These are phyloP conservation scores for Coenobita brevimanus DNA, from an alignment of 1,140 invertebrate species.

Conservation along the genomic window DNA sequence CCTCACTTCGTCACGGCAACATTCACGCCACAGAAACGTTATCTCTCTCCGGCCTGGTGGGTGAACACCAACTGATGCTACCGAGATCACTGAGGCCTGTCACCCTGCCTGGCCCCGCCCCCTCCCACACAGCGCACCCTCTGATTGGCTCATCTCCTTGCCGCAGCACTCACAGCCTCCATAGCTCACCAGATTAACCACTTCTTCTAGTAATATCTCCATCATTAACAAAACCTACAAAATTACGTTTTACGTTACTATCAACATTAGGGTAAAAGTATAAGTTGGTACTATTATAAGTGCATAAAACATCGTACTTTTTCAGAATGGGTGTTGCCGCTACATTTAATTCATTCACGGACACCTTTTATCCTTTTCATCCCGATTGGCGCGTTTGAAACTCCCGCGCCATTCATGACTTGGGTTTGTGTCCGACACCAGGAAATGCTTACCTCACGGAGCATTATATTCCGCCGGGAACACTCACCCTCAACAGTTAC, in stretches of 20 bases:
- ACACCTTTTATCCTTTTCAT: slow-evolving; percentile 2
- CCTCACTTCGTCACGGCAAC: slow-evolving; percentile 37
- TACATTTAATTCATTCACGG: slow-evolving; percentile 31
- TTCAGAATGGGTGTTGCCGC: slow-evolving; percentile 6
- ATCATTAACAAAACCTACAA: neutral
- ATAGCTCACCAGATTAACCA: neutral
- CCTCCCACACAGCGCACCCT: slow-evolving; percentile 2
- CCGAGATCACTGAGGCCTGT: slow-evolving; percentile 10
- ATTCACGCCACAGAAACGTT: slow-evolving; percentile 43
- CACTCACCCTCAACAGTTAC: neutral
- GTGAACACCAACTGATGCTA: slow-evolving; percentile 59
- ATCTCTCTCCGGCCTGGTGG: slow-evolving; percentile 51
- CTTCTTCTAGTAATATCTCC: slow-evolving; percentile 25
- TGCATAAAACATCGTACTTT: slow-evolving; percentile 21
- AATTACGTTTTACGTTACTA: neutral
- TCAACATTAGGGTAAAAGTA: neutral
- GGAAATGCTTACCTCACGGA: slow-evolving; percentile 58
- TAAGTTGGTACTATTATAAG: neutral
- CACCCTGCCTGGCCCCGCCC: slow-evolving; percentile 15
- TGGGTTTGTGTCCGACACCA: slow-evolving; percentile 50
- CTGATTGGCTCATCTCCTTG: slow-evolving; percentile 36
- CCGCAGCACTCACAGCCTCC: slow-evolving; percentile 20
- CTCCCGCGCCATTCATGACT: slow-evolving; percentile 55
- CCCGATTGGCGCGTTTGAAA: slow-evolving; percentile 65
- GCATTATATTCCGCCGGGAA: slow-evolving; percentile 10